Conservation (phyloP, 2,888 invertebrate species). For the Polietes domitor region DNA sequence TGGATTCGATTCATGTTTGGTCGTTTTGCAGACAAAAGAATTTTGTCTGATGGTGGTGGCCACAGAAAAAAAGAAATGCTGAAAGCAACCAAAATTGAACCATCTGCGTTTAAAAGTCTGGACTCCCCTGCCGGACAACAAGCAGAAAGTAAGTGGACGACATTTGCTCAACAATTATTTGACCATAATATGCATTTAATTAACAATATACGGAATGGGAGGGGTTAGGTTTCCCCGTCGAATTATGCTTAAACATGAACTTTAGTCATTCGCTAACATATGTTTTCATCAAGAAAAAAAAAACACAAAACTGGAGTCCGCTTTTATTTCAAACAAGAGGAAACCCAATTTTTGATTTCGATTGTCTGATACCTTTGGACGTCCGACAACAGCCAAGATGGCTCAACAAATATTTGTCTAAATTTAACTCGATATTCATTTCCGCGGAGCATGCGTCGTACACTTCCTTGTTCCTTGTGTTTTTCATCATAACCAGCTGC, state of each 20-base stretch:
- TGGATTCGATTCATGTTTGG: conserved; percentile 4
- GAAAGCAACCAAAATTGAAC: conserved; percentile 16
- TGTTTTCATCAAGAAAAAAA: conserved; percentile 39
- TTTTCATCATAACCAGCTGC: conserved; percentile 53
- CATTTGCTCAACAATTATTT: conserved; percentile 65
- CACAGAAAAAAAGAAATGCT: conserved; percentile 27
- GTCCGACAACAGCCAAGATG: conserved; percentile 30
- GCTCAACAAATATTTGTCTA: conserved; percentile 32
- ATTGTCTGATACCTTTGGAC: conserved; percentile 31
- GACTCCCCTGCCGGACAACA: neutral
- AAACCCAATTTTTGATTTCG: no score
- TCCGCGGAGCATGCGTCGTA: conserved; percentile 52
- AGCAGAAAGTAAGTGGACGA: conserved; percentile 40
- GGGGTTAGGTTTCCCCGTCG: neutral
- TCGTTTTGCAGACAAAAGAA: conserved; percentile 35
- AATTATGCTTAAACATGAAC: neutral
- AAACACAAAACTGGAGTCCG: neutral
- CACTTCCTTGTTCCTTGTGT: neutral
- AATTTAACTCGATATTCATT: conserved; percentile 55
- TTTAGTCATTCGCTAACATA: conserved; percentile 28
- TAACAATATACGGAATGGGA: conserved; percentile 51
- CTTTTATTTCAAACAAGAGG: neutral
- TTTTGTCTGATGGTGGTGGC: conserved; percentile 17
- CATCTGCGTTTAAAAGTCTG: conserved; percentile 64
- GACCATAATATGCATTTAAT: conserved; percentile 65